These are phyloP conservation scores for Centropus bengalensis DNA, from an alignment of 2,113 vertebrate species.

Conservation along the genomic window DNA sequence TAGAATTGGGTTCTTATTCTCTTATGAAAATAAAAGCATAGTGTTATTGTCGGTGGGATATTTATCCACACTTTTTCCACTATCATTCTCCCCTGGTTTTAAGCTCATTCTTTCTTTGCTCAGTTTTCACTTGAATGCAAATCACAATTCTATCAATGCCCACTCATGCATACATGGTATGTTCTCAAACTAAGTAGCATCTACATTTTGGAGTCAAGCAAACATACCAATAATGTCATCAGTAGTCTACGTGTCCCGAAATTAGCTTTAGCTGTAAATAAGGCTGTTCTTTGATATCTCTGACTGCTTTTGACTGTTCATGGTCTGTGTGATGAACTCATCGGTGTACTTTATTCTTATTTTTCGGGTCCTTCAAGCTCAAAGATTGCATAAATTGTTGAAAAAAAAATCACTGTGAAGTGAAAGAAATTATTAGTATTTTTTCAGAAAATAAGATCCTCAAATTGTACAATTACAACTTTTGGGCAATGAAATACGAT, in stretches of 20 bases:
- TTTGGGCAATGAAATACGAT: background rate
- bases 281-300: constrained; percentile 1
- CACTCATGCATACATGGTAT: background rate
- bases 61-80: background rate
- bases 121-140: background rate
- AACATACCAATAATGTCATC: background rate
- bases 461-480: background rate
- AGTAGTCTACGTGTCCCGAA: background rate
- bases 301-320: background rate
- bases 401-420: background rate
- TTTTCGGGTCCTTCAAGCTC: background rate
- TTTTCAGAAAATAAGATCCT: background rate
- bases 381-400: background rate
- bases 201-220: constrained; percentile 4
- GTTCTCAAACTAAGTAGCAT: background rate
- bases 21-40: background rate
- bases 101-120: background rate
- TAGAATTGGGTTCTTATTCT: background rate
- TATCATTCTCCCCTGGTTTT: background rate
- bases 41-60: background rate
- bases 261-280: background rate
- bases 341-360: background rate
- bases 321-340: background rate
- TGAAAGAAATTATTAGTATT: background rate
- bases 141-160: background rate